Percentiles rank a stretch among this genome's conserved stretches.
phyloP scores from a whole-genome alignment of 1,140 invertebrate genomes.

The Hormaphis cornu region DNA sequence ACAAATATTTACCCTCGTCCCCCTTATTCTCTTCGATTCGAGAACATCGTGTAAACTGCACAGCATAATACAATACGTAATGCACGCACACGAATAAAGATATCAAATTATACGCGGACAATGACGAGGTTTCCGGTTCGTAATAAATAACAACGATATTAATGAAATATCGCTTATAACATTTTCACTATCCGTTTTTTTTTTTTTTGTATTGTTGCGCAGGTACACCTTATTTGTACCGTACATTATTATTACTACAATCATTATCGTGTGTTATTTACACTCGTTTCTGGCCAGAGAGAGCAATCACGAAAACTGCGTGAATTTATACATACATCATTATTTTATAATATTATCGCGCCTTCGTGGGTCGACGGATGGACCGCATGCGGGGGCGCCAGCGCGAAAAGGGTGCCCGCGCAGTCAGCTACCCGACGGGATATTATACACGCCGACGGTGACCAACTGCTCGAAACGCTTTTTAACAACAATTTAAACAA shows the following conservation, averaged over 20 bases:
- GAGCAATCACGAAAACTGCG: neutral
- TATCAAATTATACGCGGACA: slow-evolving; percentile 15
- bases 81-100: slow-evolving; percentile 13
- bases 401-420: neutral
- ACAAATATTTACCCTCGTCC: too few species aligned
- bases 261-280: neutral
- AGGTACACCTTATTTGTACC: too few species aligned
- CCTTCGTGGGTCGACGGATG: neutral
- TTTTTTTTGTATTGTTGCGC: too few species aligned
- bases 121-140: neutral
- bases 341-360: too few species aligned
- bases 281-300: neutral
- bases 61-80: neutral
- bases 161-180: neutral
- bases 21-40: too few species aligned
- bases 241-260: neutral
- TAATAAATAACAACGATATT: too few species aligned
- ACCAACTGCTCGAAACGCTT: neutral
- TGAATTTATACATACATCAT: too few species aligned
- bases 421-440: neutral
- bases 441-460: neutral
- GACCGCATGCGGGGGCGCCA: too few species aligned
- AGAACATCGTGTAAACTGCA: neutral
- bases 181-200: too few species aligned
- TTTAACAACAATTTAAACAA: too few species aligned